Base-by-base conservation (phyloP, 2,113 vertebrate species). In the Ivindomyrus marchei region DNA sequence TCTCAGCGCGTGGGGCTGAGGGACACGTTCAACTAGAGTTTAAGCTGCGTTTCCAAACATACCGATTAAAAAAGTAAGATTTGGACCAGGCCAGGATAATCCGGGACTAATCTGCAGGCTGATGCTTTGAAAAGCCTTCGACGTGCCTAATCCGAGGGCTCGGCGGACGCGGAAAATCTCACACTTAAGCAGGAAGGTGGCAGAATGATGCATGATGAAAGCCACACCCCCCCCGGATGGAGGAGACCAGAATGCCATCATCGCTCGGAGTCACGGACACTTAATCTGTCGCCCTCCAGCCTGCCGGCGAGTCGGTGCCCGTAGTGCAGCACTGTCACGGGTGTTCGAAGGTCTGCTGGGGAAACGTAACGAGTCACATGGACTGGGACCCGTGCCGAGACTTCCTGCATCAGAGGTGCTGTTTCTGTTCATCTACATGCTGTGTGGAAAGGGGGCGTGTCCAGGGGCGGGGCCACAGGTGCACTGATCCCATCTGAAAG, bases 101-200 rank as follows among this genome's bases (percentile, higher is more conserved):
- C 88, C 58, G 17, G 10, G 47, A 84, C 66, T 83, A 89, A 89
- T 89, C 74, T 80, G 74, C 50, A 58, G 36, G 19, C 77, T 89
- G 88, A 56, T n/a, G 62, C 31, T 53, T 84, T 46, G 53, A 31
- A 89, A 89, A 83, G 15, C 70, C 53, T 50, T 56, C 47, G 50
- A 84, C 47, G 19, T 10, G 74, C 49, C 83, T 89, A 83, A 66
- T n/a, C 36, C 6, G 62, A 49, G 87, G 50, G 31, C 88, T 50
- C 49, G 8, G 27, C 10, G 39, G 27, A 84, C 27, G 19, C 50
- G 74, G 50, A 56, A 45, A 53, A 58, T 3, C 17, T 83, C 19
- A 80, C 31, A 58, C 13, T 80, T 80, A 39, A 89, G 88, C 46
- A 39, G 31, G 36, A 89, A 89, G 27, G 66, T 45, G 49, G 39